Percentiles rank a stretch among this genome's conserved stretches.
Conservation (phyloP, 1,140 invertebrate species). For the Wiebesia pumilae region DNA sequence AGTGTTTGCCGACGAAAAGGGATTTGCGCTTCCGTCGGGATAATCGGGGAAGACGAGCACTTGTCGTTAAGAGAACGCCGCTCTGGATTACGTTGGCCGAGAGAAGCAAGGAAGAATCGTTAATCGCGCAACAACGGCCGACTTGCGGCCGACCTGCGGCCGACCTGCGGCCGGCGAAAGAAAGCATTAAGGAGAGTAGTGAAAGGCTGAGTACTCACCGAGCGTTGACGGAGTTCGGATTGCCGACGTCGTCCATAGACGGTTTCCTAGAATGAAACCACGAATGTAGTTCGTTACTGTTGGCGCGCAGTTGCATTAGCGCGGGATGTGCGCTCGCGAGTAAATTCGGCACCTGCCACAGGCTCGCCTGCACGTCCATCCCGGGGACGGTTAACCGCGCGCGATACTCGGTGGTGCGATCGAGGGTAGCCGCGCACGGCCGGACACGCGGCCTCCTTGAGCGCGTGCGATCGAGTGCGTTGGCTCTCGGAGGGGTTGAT, state of each 20-base stretch:
- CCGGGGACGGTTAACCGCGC: background rate
- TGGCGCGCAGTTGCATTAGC: constrained; percentile 69
- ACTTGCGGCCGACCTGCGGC: too few relatives aligned
- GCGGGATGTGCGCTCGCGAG: constrained; percentile 69
- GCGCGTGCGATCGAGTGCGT: constrained; percentile 49
- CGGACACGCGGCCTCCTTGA: constrained; percentile 22
- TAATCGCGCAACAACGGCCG: too few relatives aligned
- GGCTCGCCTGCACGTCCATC: constrained; percentile 66
- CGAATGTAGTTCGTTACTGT: constrained; percentile 74
- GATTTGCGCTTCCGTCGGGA: too few relatives aligned
- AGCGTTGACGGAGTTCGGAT: constrained; percentile 82
- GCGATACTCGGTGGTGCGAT: too few relatives aligned
- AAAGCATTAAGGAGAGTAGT: background rate
- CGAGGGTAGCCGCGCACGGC: background rate
- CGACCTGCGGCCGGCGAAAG: too few relatives aligned
- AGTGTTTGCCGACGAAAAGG: too few relatives aligned
- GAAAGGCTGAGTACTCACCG: constrained; percentile 77
- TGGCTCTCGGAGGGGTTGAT: constrained; percentile 46
- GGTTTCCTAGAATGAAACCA: constrained; percentile 83
- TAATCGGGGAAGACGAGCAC: too few relatives aligned
- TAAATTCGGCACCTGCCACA: constrained; percentile 69
- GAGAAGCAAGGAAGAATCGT: too few relatives aligned
- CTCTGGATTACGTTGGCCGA: too few relatives aligned
- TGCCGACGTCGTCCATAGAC: constrained; percentile 82
- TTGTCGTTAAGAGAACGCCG: too few relatives aligned